Percentiles rank a stretch among this genome's conserved stretches.
These are phyloP conservation scores for Arrhamphus sclerolepis DNA, from an alignment of 2,797 vertebrate species.

Conservation along the genomic window DNA sequence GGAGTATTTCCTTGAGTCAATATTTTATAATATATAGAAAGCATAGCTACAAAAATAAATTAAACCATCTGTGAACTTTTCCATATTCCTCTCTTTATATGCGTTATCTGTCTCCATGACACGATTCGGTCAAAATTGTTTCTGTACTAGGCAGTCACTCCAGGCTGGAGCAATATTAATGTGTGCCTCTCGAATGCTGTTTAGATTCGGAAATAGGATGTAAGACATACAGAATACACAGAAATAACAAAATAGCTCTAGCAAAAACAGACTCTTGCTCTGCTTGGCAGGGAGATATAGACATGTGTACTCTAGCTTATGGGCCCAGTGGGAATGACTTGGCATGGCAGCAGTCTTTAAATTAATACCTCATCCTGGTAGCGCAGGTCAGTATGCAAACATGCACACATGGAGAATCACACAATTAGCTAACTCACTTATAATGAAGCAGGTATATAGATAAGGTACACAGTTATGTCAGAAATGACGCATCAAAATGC, in stretches of 20 bases:
- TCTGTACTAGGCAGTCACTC: too few relatives aligned
- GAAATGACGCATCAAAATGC: constrained; percentile 9
- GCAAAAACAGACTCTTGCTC: constrained; percentile 35
- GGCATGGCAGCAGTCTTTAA: constrained; percentile 45
- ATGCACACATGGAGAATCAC: constrained; percentile 1
- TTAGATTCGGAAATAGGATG: constrained; percentile 56
- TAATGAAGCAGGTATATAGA: constrained; percentile 9
- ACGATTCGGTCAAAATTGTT: background rate
- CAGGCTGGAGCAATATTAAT: constrained; percentile 42
- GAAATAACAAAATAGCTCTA: constrained; percentile 49
- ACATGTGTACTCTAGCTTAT: constrained; percentile 40
- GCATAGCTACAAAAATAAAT: constrained; percentile 12
- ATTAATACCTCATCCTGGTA: constrained; percentile 53
- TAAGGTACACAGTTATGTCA: constrained; percentile 20
- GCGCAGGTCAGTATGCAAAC: constrained; percentile 21
- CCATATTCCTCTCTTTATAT: constrained; percentile 7
- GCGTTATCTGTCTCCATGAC: constrained; percentile 10
- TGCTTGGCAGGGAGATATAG: constrained; percentile 47
- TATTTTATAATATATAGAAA: constrained; percentile 16
- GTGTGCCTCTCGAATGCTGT: constrained; percentile 33
- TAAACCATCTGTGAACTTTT: constrained; percentile 1
- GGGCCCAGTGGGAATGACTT: constrained; percentile 41
- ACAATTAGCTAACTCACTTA: background rate
- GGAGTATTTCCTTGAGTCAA: constrained; percentile 16
- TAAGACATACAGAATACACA: constrained; percentile 37